These are phyloP conservation scores for Ephestia elutella DNA, from an alignment of 1,140 invertebrate genomes.

Conservation along the genomic window DNA sequence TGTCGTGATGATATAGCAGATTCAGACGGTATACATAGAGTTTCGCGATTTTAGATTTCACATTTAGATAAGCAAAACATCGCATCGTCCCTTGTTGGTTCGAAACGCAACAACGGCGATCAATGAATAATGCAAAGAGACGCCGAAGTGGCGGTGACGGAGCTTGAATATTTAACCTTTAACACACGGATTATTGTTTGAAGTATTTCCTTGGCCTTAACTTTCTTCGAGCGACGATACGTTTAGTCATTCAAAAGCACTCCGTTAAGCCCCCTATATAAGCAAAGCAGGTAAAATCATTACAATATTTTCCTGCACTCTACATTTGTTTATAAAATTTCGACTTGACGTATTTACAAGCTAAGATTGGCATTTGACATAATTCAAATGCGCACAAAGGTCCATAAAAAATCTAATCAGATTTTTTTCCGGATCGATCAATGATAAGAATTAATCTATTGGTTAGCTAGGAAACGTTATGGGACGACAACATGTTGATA, in stretches of 20 bases:
- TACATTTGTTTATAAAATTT: too few relatives aligned
- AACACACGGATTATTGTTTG: slow-evolving; percentile 38
- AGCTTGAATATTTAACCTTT: slow-evolving; percentile 57
- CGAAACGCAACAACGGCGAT: slow-evolving; percentile 28
- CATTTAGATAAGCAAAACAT: slow-evolving; percentile 46
- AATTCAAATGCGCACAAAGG: too few relatives aligned
- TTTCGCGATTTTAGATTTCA: slow-evolving; percentile 23
- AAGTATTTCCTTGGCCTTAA: slow-evolving; percentile 28
- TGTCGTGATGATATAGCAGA: neutral
- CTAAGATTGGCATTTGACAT: too few relatives aligned
- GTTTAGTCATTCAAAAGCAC: neutral
- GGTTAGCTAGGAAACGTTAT: too few relatives aligned
- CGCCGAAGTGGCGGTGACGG: slow-evolving; percentile 29
- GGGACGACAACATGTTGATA: too few relatives aligned
- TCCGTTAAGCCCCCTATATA: slow-evolving; percentile 6
- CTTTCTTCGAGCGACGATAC: slow-evolving; percentile 10
- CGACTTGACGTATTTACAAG: too few relatives aligned
- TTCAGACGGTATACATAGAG: neutral
- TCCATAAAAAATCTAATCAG: too few relatives aligned
- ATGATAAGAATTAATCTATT: too few relatives aligned
- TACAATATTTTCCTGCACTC: too few relatives aligned
- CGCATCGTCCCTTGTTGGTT: neutral
- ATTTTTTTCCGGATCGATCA: too few relatives aligned
- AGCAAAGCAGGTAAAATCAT: neutral
- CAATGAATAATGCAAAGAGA: slow-evolving; percentile 62